These are phyloP conservation scores for Stomatorhinus walkeri DNA, from an alignment of 2,797 vertebrate genomes.

Conservation along the genomic window DNA sequence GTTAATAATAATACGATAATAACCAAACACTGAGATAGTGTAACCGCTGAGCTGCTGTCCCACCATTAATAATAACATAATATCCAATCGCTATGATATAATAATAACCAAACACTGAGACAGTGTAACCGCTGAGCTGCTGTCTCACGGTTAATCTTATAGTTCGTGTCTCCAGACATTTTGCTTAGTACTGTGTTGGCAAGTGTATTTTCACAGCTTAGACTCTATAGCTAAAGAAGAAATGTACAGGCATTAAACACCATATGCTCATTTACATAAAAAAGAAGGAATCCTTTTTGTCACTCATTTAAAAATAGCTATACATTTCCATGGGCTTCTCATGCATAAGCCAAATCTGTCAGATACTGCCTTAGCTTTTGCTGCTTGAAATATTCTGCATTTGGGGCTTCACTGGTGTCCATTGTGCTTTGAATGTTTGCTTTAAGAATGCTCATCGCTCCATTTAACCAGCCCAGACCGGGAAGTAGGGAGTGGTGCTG, in stretches of 20 bases:
- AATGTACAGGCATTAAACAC: neutral
- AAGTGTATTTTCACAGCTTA: neutral
- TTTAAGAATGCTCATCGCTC: neutral
- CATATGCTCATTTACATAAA: neutral
- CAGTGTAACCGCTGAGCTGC: neutral
- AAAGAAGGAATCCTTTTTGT: neutral
- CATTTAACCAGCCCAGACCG: neutral
- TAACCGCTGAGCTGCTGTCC: neutral
- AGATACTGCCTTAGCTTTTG: neutral
- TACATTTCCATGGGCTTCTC: neutral
- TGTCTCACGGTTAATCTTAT: neutral
- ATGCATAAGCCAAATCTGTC: neutral
- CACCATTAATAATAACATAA: neutral
- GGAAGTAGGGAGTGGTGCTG: neutral
- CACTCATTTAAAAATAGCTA: neutral
- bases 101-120: neutral
- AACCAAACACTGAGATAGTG: neutral
- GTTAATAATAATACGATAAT: neutral
- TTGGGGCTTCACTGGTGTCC: neutral
- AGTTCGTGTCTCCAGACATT: neutral
- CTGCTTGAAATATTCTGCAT: neutral
- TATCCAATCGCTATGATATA: neutral
- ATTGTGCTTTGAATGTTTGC: neutral
- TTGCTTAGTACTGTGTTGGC: neutral
- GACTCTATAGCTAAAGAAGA: neutral